Evolutionary conservation across 1,140 invertebrate species (phyloP), one percentile per base, ranked within the genome.

Genomic region (Delia radicum): DNA sequence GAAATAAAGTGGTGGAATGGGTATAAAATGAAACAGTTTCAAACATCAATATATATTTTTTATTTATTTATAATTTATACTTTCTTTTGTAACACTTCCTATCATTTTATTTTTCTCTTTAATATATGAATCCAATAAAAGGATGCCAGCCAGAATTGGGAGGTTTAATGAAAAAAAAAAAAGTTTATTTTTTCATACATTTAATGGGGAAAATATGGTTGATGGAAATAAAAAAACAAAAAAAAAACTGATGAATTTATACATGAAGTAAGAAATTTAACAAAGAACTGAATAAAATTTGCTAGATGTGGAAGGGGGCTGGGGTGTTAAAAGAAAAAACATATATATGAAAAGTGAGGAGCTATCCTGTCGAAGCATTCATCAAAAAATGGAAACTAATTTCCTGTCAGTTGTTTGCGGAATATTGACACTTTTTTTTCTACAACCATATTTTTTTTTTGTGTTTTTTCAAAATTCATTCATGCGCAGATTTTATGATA

Each of bases 371-470:
- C 82, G 82, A 83, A 82, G 82, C 82, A 83, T 83, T 83, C 82
- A 83, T 83, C 82, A 83, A 83, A 83, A 83, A 83, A 83, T 83
- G 82, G 82, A 83, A 83, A 83, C 82, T 83, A 83, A 83, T 83
- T 83, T 83, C 82, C 82, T 83, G 82, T 83, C 82, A 83, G 82
- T 83, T 82, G 81, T 82, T 82, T 75, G 74, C 55, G 74, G 31
- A 73, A 48, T 55, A 69, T 69, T 69, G 65, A 18, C 29, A 69
- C 31, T 69, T 33, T 18, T 69, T 69, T 69, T 29, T 24, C 12
- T 69, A 21, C 48, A 55, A 8, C 18, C 46, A 21, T 67, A 27
- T 67, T 37, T 71, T 71, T 28, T 73, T 46, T 24, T 55, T 33
- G n/a, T 69, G 29, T 21, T 7, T 8, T 33, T 46, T 55, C 71